A percentile compares a stretch with the other conserved stretches of the same genome.
Conservation (phyloP, 2,888 invertebrate genomes). For the Drepanosiphum platanoidis region DNA sequence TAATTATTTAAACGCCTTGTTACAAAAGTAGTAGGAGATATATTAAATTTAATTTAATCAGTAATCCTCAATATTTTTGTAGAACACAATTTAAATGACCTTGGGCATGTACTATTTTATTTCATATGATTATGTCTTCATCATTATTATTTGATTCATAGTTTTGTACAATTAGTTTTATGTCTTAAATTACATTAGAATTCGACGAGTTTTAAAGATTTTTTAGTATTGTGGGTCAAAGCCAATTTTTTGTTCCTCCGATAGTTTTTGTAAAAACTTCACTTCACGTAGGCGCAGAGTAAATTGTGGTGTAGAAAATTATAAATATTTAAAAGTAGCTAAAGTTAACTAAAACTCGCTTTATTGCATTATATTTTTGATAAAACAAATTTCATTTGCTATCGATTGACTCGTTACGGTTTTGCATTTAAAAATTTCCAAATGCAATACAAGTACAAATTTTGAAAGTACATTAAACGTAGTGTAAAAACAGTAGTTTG, state of each 20-base stretch:
- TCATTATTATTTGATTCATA: conserved; percentile 23
- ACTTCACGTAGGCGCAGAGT: background rate
- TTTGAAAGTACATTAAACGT: conserved; percentile 9
- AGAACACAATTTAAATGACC: conserved; percentile 16
- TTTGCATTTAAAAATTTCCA: too few species aligned
- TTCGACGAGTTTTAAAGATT: conserved; percentile 1
- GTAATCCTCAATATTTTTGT: conserved; percentile 8
- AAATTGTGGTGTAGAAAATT: background rate
- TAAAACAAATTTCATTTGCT: too few species aligned
- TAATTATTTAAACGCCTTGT: background rate
- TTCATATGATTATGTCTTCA: conserved; percentile 3
- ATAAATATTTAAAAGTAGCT: background rate
- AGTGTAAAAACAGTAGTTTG: background rate
- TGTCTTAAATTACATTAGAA: conserved; percentile 18
- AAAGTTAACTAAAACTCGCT: too few species aligned
- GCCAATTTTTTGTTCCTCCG: conserved; percentile 14
- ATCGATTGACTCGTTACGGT: background rate
- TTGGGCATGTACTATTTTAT: conserved; percentile 8
- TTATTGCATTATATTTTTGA: too few species aligned
- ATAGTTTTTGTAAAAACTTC: background rate
- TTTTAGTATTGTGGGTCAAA: conserved; percentile 14
- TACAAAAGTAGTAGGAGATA: background rate
- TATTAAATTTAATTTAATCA: background rate
- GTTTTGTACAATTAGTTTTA: background rate
- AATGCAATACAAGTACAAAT: background rate